These are phyloP conservation scores for Ostrea edulis DNA, from an alignment of 1,140 invertebrate genomes.

Conservation along the genomic window DNA sequence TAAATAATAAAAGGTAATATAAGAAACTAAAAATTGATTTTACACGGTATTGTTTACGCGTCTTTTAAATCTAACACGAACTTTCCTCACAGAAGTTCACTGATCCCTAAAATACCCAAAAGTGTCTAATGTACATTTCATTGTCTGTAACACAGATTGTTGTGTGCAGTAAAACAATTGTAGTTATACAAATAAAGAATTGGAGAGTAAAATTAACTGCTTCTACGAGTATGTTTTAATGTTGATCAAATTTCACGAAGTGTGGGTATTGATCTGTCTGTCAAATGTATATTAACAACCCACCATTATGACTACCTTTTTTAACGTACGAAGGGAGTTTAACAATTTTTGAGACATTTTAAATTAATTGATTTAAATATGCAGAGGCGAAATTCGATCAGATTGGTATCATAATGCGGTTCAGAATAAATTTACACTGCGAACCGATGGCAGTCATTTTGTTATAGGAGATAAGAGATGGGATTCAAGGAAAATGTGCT, in stretches of 20 bases:
- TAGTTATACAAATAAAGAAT: no score
- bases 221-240: no score
- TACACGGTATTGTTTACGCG: background rate
- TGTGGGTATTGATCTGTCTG: no score
- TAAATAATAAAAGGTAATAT: background rate
- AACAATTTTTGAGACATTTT: background rate
- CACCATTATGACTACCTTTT: background rate
- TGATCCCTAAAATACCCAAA: background rate
- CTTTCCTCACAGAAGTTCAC: background rate
- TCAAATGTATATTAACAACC: no score
- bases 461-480: no score
- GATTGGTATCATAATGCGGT: background rate
- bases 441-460: no score
- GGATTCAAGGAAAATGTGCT: background rate
- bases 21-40: slow-evolving; percentile 1
- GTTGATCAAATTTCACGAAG: no score
- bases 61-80: background rate
- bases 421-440: background rate
- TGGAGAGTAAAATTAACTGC: no score
- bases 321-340: background rate
- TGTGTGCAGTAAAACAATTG: no score
- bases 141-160: no score
- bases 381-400: background rate
- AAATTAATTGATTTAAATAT: background rate
- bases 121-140: no score